Conservation (phyloP, 2,797 vertebrate genomes). For the Diceros bicornis region DNA sequence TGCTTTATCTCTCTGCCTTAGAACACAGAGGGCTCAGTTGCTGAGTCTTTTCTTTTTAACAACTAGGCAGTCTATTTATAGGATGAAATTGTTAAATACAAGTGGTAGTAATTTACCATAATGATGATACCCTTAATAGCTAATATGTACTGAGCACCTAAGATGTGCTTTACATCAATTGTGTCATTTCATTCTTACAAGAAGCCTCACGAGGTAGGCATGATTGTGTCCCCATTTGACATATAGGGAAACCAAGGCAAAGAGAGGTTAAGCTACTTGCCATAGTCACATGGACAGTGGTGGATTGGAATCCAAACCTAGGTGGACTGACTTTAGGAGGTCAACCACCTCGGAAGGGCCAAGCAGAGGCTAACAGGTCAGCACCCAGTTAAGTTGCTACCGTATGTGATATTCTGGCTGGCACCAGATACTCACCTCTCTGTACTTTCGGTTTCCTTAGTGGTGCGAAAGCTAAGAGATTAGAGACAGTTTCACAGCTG, state of each 20-base stretch:
- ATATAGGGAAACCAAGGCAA: background rate
- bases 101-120: background rate
- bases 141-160: background rate
- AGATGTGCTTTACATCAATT: background rate
- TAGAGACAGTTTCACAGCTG: background rate
- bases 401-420: background rate
- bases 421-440: background rate
- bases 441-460: background rate
- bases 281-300: background rate
- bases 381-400: background rate
- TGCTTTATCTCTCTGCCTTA: background rate
- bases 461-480: background rate
- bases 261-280: background rate
- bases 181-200: background rate
- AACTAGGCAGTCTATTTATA: background rate
- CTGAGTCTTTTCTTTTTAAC: background rate
- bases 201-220: background rate
- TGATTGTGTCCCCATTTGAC: background rate
- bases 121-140: background rate
- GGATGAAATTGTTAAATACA: constrained; percentile 11
- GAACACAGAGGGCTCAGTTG: background rate
- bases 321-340: background rate
- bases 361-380: background rate
- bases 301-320: background rate
- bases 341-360: background rate